Evolutionary conservation across 2,888 invertebrate species (phyloP).

Genomic region (Drosophila maculinotata): DNA sequence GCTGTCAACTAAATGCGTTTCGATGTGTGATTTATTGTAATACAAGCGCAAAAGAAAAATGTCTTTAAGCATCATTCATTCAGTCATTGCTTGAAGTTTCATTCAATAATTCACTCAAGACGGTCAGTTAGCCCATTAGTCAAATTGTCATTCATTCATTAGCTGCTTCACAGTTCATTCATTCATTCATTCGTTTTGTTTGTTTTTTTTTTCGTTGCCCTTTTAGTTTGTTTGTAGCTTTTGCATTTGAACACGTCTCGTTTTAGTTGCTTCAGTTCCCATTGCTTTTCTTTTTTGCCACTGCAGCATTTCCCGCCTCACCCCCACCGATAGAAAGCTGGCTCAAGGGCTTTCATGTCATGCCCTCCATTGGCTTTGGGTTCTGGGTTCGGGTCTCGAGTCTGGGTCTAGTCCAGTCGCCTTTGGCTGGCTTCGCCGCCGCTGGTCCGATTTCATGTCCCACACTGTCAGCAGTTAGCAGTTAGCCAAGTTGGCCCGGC

Average conservation of each 20-base stretch:
- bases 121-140: slow-evolving; percentile 38
- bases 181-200: slow-evolving; percentile 39
- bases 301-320: slow-evolving; percentile 10
- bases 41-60: slow-evolving; percentile 25
- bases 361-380: slow-evolving; percentile 44
- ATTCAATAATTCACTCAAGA: slow-evolving; percentile 55
- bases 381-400: slow-evolving; percentile 10
- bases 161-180: slow-evolving; percentile 54
- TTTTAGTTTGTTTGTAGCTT: slow-evolving; percentile 44
- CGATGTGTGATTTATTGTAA: slow-evolving; percentile 53
- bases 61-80: slow-evolving; percentile 33
- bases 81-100: slow-evolving; percentile 23
- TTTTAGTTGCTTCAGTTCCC: slow-evolving; percentile 34
- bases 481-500: slow-evolving; percentile 13
- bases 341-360: slow-evolving; percentile 69
- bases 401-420: slow-evolving; percentile 36
- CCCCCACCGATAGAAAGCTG: background rate
- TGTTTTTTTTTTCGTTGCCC: background rate
- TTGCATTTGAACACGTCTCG: slow-evolving; percentile 64
- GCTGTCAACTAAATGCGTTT: slow-evolving; percentile 35
- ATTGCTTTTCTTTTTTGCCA: slow-evolving; percentile 16
- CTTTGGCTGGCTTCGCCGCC: slow-evolving; percentile 54
- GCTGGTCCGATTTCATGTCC: slow-evolving; percentile 69
- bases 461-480: slow-evolving; percentile 43
- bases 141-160: slow-evolving; percentile 59